Percentiles rank a stretch among this genome's conserved stretches.
Conservation (phyloP, 1,140 invertebrate genomes). For the Macrosteles quadrilineatus region DNA sequence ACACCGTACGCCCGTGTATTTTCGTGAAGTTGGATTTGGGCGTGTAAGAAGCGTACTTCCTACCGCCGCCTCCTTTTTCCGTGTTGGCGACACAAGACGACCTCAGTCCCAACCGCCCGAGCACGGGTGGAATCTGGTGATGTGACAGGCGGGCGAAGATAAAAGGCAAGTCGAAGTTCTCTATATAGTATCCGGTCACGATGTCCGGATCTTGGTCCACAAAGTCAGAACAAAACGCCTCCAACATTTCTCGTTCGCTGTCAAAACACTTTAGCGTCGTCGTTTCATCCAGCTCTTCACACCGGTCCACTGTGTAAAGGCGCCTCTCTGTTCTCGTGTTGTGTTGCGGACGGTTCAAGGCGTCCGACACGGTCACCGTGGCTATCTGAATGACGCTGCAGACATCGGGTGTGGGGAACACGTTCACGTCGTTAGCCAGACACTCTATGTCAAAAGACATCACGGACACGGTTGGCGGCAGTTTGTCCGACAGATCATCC, state of each 20-base stretch:
- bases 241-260: neutral
- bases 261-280: neutral
- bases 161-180: constrained; percentile 4
- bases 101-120: neutral
- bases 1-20: neutral
- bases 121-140: neutral
- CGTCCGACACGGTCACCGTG: neutral
- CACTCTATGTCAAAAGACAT: constrained; percentile 14
- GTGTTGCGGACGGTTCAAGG: neutral
- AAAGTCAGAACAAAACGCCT: neutral
- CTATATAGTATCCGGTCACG: neutral
- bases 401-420: neutral
- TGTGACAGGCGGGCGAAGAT: neutral
- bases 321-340: no score
- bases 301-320: neutral
- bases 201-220: neutral
- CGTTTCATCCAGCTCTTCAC: neutral
- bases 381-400: neutral
- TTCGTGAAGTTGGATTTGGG: neutral
- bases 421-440: neutral
- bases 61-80: neutral
- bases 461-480: neutral
- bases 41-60: neutral
- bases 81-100: neutral
- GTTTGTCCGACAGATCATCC: neutral